Conservation (phyloP, 1,140 invertebrate species). For the Drosophila quadrilineata region DNA sequence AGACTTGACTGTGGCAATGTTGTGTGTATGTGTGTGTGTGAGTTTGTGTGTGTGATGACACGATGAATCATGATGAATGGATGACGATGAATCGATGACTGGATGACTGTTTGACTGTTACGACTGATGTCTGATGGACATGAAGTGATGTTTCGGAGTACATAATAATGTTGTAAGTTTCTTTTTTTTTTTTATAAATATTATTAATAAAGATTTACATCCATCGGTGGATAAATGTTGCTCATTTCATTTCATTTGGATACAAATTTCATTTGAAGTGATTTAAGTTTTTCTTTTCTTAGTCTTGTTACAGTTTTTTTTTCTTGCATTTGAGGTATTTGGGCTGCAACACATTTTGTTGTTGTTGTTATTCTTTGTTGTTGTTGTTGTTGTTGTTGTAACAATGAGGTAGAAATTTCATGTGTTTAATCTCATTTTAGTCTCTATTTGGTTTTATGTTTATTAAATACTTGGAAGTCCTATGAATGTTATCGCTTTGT, state of each 20-base stretch:
- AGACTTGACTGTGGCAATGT: constrained; percentile 35
- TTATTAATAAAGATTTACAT: constrained; percentile 28
- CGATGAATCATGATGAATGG: constrained; percentile 10
- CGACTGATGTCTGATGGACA: constrained; percentile 39
- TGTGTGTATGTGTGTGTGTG: constrained; percentile 30
- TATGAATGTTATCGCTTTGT: constrained; percentile 64
- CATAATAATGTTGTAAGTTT: too few species aligned
- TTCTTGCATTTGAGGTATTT: constrained; percentile 62
- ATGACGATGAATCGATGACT: constrained; percentile 39
- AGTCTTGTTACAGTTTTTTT: background rate
- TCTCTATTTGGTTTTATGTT: constrained; percentile 45
- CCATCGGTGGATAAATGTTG: constrained; percentile 36
- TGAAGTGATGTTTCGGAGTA: constrained; percentile 43
- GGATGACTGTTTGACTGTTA: background rate
- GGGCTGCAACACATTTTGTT: constrained; percentile 54
- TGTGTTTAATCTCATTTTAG: constrained; percentile 35
- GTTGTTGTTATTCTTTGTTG: constrained; percentile 21
- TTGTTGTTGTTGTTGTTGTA: constrained; percentile 51
- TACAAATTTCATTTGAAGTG: too few species aligned
- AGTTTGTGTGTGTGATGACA: constrained; percentile 28
- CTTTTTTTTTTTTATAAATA: constrained; percentile 16
- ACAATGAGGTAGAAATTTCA: constrained; percentile 74
- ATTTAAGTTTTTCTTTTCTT: too few species aligned
- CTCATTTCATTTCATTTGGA: constrained; percentile 3
- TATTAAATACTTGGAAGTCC: constrained; percentile 65